Conservation (phyloP, 2,888 invertebrate genomes). For the Pycnomerus fuliginosus region DNA sequence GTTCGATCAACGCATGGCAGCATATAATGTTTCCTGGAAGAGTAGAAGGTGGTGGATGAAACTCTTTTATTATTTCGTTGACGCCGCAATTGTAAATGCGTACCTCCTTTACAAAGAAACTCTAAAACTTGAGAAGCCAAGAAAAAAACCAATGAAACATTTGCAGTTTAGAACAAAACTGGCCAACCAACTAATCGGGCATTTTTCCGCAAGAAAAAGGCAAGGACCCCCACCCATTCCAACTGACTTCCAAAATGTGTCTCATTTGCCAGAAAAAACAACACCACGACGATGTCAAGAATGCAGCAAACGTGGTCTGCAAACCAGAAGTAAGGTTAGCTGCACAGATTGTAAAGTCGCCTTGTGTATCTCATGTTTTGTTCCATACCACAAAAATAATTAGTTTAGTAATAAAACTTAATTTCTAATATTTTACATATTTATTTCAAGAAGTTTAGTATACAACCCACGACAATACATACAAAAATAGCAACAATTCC, state of each 20-base stretch:
- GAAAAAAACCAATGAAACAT: too few relatives aligned
- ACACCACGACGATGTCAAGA: background rate
- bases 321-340: background rate
- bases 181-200: background rate
- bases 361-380: background rate
- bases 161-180: background rate
- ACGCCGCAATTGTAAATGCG: background rate
- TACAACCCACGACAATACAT: background rate
- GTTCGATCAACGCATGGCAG: background rate
- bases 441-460: background rate
- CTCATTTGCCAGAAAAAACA: background rate
- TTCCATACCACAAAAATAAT: background rate
- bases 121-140: too few relatives aligned
- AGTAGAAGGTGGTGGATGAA: background rate
- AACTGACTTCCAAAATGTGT: background rate
- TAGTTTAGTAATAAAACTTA: background rate
- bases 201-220: background rate
- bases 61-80: too few relatives aligned
- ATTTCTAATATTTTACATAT: background rate
- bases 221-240: background rate
- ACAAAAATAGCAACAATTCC: background rate
- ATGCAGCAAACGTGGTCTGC: background rate
- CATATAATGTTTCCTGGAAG: background rate
- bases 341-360: background rate
- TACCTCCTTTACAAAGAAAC: background rate